Evolutionary conservation across 92 coral and sea anemone species (phyloP).

Genomic region (Chrysogorgia sp.): DNA sequence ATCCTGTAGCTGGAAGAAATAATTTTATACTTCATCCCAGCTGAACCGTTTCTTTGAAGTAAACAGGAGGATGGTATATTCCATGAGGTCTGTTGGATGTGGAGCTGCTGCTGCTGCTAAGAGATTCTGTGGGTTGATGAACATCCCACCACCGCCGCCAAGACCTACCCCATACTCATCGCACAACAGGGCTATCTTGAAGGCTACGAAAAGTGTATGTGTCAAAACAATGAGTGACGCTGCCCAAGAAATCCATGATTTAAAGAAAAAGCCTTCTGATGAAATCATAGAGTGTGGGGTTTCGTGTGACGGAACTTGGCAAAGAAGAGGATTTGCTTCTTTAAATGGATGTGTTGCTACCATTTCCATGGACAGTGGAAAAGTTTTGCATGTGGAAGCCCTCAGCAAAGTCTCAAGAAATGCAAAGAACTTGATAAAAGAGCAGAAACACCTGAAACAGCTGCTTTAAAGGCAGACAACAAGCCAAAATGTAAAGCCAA

Average conservation of each 20-base stretch:
- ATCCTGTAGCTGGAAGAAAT: constrained; percentile 35
- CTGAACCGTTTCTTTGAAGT: constrained; percentile 43
- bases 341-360: constrained; percentile 47
- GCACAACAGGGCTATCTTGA: constrained; percentile 49
- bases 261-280: too few species aligned
- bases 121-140: constrained; percentile 44
- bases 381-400: constrained; percentile 49
- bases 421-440: constrained; percentile 14
- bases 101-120: constrained; percentile 44
- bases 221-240: constrained; percentile 36
- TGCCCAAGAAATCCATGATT: constrained; percentile 41
- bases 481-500: too few species aligned
- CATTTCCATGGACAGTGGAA: constrained; percentile 53
- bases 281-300: too few species aligned
- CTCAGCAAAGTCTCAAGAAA: constrained; percentile 22
- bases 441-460: too few species aligned
- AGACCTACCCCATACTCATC: constrained; percentile 14
- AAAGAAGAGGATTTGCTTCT: constrained; percentile 60
- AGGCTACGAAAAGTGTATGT: constrained; percentile 18
- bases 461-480: constrained; percentile 9
- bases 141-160: constrained; percentile 29
- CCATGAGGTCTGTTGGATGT: too few species aligned
- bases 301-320: too few species aligned
- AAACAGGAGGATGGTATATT: too few species aligned
- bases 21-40: constrained; percentile 21